phyloP scores from a whole-genome alignment of 2,888 invertebrate species.

The Drosophila longiperda region DNA sequence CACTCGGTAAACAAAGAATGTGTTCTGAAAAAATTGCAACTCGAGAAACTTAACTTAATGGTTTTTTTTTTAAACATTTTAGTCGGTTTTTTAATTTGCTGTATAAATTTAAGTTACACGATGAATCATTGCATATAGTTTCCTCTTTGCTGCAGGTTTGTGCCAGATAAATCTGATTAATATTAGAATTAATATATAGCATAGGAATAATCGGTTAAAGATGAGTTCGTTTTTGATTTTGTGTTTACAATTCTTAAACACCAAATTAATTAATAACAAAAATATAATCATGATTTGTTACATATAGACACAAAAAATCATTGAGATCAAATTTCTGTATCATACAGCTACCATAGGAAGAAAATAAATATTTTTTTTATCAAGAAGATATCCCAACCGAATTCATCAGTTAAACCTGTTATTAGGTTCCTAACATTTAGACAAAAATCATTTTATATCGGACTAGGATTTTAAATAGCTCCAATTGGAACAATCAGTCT shows the following conservation, averaged over 20 bases:
- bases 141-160: too few relatives aligned
- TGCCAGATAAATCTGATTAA: background rate
- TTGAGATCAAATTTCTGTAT: background rate
- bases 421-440: background rate
- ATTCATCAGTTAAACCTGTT: too few relatives aligned
- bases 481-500: background rate
- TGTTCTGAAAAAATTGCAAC: background rate
- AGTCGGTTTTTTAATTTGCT: background rate
- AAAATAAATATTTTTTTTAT: too few relatives aligned
- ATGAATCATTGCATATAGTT: background rate
- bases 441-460: background rate
- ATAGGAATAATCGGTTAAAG: background rate
- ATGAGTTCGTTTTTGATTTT: background rate
- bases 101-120: background rate
- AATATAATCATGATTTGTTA: too few relatives aligned
- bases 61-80: background rate
- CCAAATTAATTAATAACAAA: background rate
- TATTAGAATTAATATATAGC: background rate
- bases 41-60: background rate
- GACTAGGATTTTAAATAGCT: background rate
- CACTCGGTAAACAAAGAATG: background rate
- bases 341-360: background rate
- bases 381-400: too few relatives aligned
- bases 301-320: too few relatives aligned
- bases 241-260: background rate